These are phyloP conservation scores for Coracopsis vasa DNA, from an alignment of 2,113 vertebrate species.

Conservation along the genomic window DNA sequence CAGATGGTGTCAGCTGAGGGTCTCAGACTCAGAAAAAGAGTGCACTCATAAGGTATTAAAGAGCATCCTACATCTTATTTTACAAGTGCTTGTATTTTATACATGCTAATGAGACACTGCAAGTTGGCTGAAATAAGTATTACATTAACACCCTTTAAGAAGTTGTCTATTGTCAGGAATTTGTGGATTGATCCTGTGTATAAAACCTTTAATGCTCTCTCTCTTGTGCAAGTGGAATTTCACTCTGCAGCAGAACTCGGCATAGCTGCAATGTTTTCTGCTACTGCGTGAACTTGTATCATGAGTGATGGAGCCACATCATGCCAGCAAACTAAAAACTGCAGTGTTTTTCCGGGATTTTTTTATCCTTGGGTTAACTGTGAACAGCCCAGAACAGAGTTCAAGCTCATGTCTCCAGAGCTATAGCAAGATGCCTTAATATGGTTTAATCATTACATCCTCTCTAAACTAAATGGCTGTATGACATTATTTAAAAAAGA, in stretches of 20 bases:
- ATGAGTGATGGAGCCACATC: neutral
- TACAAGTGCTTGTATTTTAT: neutral
- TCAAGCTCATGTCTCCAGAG: neutral
- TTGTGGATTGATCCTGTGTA: neutral
- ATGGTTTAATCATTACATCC: constrained; percentile 49
- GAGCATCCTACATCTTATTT: neutral
- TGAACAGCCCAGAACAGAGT: neutral
- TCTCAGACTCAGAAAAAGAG: neutral
- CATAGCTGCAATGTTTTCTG: neutral
- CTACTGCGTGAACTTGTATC: neutral
- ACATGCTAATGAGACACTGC: neutral
- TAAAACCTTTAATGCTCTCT: neutral
- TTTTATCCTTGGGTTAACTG: neutral
- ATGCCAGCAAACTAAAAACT: neutral
- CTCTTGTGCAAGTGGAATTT: constrained; percentile 8
- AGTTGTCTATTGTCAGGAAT: neutral
- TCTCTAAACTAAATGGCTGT: neutral
- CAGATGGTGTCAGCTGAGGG: neutral
- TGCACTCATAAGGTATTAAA: accelerated
- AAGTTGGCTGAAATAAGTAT: neutral
- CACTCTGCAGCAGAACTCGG: neutral
- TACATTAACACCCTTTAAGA: neutral
- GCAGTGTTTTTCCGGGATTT: neutral
- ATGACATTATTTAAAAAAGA: neutral
- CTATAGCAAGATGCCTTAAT: constrained; percentile 53